Evolutionary conservation across 2,113 vertebrate species (phyloP), one percentile per base, ranked within the genome.

Genomic region (Phylloscopus trochiloides): DNA sequence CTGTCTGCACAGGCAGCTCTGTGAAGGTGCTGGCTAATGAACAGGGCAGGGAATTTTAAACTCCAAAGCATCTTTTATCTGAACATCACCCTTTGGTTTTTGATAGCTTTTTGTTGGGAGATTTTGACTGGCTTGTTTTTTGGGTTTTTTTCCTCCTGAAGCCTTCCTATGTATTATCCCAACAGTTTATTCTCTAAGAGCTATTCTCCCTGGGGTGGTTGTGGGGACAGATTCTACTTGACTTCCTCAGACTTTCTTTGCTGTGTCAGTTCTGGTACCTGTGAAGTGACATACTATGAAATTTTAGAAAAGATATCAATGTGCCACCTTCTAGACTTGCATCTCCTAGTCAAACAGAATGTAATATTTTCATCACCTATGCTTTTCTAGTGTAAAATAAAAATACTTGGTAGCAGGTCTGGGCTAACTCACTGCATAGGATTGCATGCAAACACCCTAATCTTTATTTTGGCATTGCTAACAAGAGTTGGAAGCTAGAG

Each of bases 381-480:
- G 1, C 24, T 78, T 57, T 88, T 48, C 36, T 20, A 74, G 21
- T 9, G 26, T 19, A 55, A 71, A 92, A 74, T 50, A 21, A 80
- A 80, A 80, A 70, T 17, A 65, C 7, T 57, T 65, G 4, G 36
- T 42, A 88, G 50, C 18, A 62, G 25, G 26, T 55, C 17, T 31
- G 15, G 29, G 32, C 29, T 83, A 82, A 58, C 47, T 71, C 10
- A 34, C 22, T 61, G 42, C 28, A 21, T 4, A 63, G 28, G 19
- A 22, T 45, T 85, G 18, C 17, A 57, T 4, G 22, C 10, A 92
- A 94, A 52, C 29, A 83, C 7, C 3, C 32, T 58, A 43, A 86
- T 51, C 17, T 70, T 68, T 45, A 45, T 61, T 94, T 72, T 92
- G 42, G 43, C 26, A 43, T 38, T 86, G 29, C 29, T 93, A 90